These are phyloP conservation scores for Hartigia nigra DNA, from an alignment of 2,888 invertebrate species.

Conservation along the genomic window DNA sequence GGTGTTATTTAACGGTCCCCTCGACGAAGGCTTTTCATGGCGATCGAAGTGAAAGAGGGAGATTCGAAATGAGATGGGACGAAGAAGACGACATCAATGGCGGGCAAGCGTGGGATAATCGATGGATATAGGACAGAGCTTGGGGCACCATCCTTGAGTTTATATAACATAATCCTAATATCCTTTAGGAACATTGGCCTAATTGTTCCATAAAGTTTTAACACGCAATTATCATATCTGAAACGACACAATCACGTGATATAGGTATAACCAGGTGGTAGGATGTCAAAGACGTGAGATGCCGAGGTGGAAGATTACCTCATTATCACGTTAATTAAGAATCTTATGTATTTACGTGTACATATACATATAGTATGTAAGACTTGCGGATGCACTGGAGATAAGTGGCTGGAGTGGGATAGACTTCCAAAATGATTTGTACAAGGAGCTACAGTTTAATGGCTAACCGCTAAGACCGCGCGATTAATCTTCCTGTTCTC, in stretches of 20 bases:
- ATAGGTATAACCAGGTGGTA: neutral
- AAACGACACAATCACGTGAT: neutral
- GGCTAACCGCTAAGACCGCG: neutral
- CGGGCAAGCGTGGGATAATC: too few relatives aligned
- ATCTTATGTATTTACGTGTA: neutral
- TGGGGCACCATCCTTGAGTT: neutral
- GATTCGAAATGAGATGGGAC: neutral
- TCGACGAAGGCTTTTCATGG: neutral
- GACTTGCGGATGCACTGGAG: neutral
- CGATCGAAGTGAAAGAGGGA: neutral
- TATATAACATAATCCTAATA: neutral
- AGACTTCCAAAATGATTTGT: neutral
- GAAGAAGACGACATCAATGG: neutral
- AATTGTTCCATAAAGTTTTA: neutral
- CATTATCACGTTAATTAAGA: neutral
- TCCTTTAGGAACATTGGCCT: neutral
- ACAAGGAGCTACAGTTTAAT: neutral
- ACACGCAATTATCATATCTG: neutral
- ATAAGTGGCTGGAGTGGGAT: neutral
- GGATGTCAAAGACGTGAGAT: neutral
- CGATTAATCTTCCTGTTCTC: neutral
- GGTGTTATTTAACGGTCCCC: neutral
- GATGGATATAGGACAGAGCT: neutral
- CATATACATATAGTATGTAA: neutral
- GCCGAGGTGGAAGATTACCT: neutral